Evolutionary conservation across 2,888 invertebrate species (phyloP), one percentile per base, ranked within the genome.

Genomic region (Oxyteleia sp.): DNA sequence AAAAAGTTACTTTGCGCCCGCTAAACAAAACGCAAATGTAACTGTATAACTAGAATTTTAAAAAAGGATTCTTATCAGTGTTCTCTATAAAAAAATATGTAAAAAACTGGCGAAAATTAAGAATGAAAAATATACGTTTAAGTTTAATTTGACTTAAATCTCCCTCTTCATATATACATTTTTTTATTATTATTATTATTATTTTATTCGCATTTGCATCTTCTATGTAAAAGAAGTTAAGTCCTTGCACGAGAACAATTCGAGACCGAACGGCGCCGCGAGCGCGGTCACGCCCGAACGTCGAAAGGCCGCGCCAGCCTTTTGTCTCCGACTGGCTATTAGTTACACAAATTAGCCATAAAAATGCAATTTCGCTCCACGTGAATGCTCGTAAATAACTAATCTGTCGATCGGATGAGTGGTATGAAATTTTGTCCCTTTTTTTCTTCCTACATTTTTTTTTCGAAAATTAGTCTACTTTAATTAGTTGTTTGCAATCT

Each of bases 291-390:
- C 76, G 76, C 68, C 76, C 68, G 76, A 78, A 53, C 68, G 59
- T 68, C 53, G 61, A 68, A 41, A 51, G 68, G 76, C 68, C 51
- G 68, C 59, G 45, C 68, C 78, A 82, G 83, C 80, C 86, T 89
- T 90, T 91, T 91, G 89, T 90, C 89, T 90, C 88, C 82, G 75
- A 68, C 81, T 79, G 84, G 69, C 87, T 89, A 89, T 89, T 90
- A 87, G 88, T 88, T 88, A 88, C 87, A 88, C 88, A 88, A 91
- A 91, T 91, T 89, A 90, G 86, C 86, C 86, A 86, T 88, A 90
- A 89, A 90, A 90, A 89, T 82, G 79, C 79, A 84, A 74, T 78
- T 86, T 82, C 81, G 51, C 53, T 76, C 49, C 68, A 69, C 72
- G 72, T 38, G 61, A 23, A 35, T 16, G 72, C 49, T 71, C 72